Evolutionary conservation across 2,113 vertebrate genomes (phyloP), one percentile per base, ranked within the genome.

Genomic region (Nyctibius bracteatus): DNA sequence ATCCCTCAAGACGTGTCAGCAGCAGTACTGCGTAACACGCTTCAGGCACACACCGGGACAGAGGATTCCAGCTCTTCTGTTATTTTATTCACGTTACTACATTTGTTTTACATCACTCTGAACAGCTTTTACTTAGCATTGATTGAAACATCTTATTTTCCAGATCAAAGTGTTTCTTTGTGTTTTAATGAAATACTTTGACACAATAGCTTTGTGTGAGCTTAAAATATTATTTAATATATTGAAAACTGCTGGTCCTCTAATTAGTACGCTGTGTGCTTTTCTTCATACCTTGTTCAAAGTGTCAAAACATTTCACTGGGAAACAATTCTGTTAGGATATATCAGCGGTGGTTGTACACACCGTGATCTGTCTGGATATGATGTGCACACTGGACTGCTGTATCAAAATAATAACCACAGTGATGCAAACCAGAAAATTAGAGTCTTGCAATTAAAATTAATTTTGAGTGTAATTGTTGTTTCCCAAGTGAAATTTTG

Each of bases 101-200:
- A 39, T 90, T 93, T 94, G 85, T 44, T 96, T 90, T 68, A 80
- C 80, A 86, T n/a, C 22, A 46, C 28, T 58, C 85, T 12, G 24
- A 77, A 37, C 27, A 82, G 79, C 44, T 94, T 88, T 82, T 86
- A n/a, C 58, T 83, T 62, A 28, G 63, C 54, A 77, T 80, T 78
- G 90, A 95, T 58, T 88, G 80, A 94, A 95, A 88, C 51, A 66
- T 86, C 90, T 90, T 91, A 44, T 88, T 86, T 92, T 78, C 72
- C 41, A 58, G 67, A 83, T 92, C 75, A 90, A 94, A 94, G 80
- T 66, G 41, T 81, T 88, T 65, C 88, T 70, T 88, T 93, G 71
- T 94, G n/a, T 74, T 90, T 90, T 90, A 93, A 90, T 93, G 88
- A 88, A 95, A 94, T 68, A 82, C 62, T 80, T 94, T 93, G 91